Base-by-base conservation (phyloP, 2,888 invertebrate species). In the Polietes domitor region DNA sequence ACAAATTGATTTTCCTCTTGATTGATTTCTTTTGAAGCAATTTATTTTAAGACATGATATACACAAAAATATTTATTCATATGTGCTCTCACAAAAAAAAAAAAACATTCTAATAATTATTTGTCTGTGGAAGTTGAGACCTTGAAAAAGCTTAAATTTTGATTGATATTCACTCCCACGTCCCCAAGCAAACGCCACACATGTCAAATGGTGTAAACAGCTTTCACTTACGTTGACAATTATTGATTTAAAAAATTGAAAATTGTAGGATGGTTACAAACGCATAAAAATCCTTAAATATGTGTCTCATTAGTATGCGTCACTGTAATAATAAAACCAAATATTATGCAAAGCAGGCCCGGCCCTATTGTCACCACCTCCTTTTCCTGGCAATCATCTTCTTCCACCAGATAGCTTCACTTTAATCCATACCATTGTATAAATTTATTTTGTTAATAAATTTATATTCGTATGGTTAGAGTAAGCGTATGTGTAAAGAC, bases 191-290 rank as follows among this genome's bases (percentile, higher is more conserved):
- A 32, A 7, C 9, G 37, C 37, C 10, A 9, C 28, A 28, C 61
- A 24, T 58, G 24, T 58, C 58, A 61, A 28, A 28, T n/a, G 12
- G n/a, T n/a, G 28, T 5, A n/a, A 24, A 26, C 26, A 28, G 28
- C 28, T 28, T 19, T 61, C 47, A 47, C 28, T 24, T 61, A 61
- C n/a, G n/a, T 28, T 61, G 61, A 61, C 61, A 61, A 17, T 61
- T 28, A 61, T 61, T 61, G 28, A 61, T 61, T 61, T 21, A 10
- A 28, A 15, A 17, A 61, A 24, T 28, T 61, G 28, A 12, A 61
- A 61, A 61, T 61, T 17, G n/a, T 4, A 15, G 26, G n/a, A 12
- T 47, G 47, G 15, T 10, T 37, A 37, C 12, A 37, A 37, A 37
- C n/a, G n/a, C n/a, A n/a, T n/a, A n/a, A n/a, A n/a, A n/a, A n/a